A percentile compares a stretch with the other conserved stretches of the same genome.
phyloP scores from a whole-genome alignment of 2,113 vertebrate genomes.

The Patagioenas fasciata region DNA sequence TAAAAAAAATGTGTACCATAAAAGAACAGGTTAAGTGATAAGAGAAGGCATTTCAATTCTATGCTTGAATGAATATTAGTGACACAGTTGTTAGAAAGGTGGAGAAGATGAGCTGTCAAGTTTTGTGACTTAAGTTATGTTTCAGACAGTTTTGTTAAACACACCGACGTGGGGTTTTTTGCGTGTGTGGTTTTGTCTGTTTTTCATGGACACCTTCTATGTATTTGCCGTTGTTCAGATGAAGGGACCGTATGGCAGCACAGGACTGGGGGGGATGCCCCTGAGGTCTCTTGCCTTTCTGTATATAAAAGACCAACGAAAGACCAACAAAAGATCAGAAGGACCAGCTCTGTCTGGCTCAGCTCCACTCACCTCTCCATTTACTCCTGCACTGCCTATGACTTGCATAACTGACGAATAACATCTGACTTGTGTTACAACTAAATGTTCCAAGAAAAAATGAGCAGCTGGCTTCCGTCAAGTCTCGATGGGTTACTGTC shows the following conservation, averaged over 20 bases:
- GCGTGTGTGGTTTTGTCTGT: background rate
- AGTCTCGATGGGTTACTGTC: background rate
- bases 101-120: constrained; percentile 38
- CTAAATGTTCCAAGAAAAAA: background rate
- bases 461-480: background rate
- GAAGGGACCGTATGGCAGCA: background rate
- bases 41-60: constrained; percentile 42
- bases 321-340: background rate
- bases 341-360: background rate
- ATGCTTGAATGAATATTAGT: constrained; percentile 41
- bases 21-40: constrained; percentile 58
- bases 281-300: background rate
- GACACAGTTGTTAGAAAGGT: constrained; percentile 17
- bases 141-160: constrained; percentile 6
- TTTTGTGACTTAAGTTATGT: constrained; percentile 28
- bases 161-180: background rate
- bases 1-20: background rate
- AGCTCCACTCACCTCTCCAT: background rate
- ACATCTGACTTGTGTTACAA: background rate
- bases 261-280: background rate
- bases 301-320: background rate
- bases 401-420: background rate
- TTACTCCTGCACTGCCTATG: background rate
- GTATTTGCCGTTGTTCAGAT: background rate
- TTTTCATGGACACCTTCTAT: background rate